Conservation (phyloP, 2,797 vertebrate genomes). For the Notamacropus eugenii region DNA sequence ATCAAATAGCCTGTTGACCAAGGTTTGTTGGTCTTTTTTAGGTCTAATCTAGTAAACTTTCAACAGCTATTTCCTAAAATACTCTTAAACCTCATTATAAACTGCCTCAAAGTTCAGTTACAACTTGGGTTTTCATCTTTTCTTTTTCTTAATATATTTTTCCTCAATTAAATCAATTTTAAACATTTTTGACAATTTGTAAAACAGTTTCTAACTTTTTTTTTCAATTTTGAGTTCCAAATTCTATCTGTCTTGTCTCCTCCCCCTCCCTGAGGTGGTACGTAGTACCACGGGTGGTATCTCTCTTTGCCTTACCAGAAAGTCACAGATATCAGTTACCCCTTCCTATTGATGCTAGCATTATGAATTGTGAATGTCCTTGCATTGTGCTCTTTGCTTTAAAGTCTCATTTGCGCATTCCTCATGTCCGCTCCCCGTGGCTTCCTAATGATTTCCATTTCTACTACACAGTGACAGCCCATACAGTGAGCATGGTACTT, state of each 20-base stretch:
- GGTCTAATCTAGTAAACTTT: not conserved
- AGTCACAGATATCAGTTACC: not conserved
- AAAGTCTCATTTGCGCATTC: conserved; percentile 11
- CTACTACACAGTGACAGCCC: conserved; percentile 92
- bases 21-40: not conserved
- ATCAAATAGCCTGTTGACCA: not conserved
- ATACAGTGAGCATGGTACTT: conserved; percentile 95
- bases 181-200: not conserved
- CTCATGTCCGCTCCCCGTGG: not conserved
- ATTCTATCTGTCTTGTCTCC: not conserved
- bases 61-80: conserved; percentile 2
- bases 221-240: not conserved
- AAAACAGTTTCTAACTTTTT: not conserved
- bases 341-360: not conserved
- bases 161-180: not conserved
- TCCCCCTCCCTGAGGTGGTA: not conserved
- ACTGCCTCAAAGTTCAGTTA: not conserved
- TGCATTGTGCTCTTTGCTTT: not conserved
- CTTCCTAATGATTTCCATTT: conserved; percentile 36
- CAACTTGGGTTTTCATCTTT: not conserved
- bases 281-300: not conserved
- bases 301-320: conserved; percentile 6
- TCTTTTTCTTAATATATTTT: not conserved
- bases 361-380: not conserved
- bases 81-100: not conserved